phyloP scores from a whole-genome alignment of 2,888 invertebrate species.

The Luperina testacea region DNA sequence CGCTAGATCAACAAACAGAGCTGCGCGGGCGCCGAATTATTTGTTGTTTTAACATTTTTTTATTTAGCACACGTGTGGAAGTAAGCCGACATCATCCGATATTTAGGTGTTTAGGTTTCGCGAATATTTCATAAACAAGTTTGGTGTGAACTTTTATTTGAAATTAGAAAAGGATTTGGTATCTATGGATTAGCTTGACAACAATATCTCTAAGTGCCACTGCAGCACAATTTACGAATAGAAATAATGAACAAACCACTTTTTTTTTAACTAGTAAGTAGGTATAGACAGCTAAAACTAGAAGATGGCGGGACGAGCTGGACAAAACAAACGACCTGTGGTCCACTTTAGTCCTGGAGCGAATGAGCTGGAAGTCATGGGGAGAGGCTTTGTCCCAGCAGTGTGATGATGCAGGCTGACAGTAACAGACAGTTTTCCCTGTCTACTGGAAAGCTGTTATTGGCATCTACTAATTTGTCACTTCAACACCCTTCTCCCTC shows the following conservation, averaged over 20 bases:
- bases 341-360: too few relatives aligned
- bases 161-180: neutral
- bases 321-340: too few relatives aligned
- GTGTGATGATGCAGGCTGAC: too few relatives aligned
- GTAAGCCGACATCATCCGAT: conserved; percentile 48
- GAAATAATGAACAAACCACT: neutral
- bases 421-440: neutral
- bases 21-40: conserved; percentile 68
- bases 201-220: neutral
- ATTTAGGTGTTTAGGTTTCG: conserved; percentile 53
- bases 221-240: neutral
- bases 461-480: neutral
- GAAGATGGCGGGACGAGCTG: too few relatives aligned
- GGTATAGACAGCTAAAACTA: too few relatives aligned
- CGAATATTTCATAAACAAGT: conserved; percentile 47
- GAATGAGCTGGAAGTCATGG: too few relatives aligned
- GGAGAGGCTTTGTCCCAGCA: too few relatives aligned
- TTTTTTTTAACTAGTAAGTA: too few relatives aligned
- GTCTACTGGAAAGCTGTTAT: neutral
- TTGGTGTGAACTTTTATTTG: conserved; percentile 36
- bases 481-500: neutral
- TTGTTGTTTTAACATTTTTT: conserved; percentile 80
- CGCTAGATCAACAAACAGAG: conserved; percentile 78
- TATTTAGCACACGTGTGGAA: conserved; percentile 74
- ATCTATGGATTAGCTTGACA: neutral